phyloP scores from a whole-genome alignment of 37 sponge, comb jelly and placozoan genomes.

The Chondrosia reniformis region DNA sequence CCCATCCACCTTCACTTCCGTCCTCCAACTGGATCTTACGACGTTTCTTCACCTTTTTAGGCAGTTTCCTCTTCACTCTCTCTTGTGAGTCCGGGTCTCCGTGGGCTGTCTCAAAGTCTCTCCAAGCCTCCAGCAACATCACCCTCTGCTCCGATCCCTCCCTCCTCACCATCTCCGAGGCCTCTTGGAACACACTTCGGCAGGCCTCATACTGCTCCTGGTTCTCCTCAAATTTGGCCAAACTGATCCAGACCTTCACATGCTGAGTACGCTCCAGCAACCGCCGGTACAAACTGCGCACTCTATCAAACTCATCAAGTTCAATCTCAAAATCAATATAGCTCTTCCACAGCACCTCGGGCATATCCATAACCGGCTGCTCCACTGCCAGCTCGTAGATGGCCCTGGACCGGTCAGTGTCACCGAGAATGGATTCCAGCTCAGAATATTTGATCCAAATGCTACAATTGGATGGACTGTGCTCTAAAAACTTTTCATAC shows the following conservation, averaged over 20 bases:
- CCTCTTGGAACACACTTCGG: constrained; percentile 60
- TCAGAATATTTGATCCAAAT: constrained; percentile 97
- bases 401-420: constrained; percentile 83
- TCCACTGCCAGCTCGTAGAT: constrained; percentile 90
- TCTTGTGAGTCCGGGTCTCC: constrained; percentile 57
- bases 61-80: constrained; percentile 67
- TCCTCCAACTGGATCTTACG: constrained; percentile 85
- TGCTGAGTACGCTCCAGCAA: constrained; percentile 92
- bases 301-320: constrained; percentile 74
- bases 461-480: constrained; percentile 72
- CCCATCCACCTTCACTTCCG: constrained; percentile 95
- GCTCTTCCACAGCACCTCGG: constrained; percentile 96
- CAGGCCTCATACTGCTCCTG: constrained; percentile 17
- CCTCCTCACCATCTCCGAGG: constrained; percentile 48
- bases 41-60: constrained; percentile 85
- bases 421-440: constrained; percentile 83
- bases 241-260: constrained; percentile 96
- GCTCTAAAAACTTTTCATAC: constrained; percentile 97
- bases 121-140: constrained; percentile 89
- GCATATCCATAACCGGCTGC: constrained; percentile 96
- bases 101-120: constrained; percentile 70
- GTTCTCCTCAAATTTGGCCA: constrained; percentile 83
- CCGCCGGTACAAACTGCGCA: constrained; percentile 73
- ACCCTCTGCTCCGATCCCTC: constrained; percentile 67
- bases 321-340: constrained; percentile 97